A percentile compares a stretch with the other conserved stretches of the same genome.
Evolutionary conservation across 2,888 invertebrate genomes (phyloP).

Genomic region (Tinea trinotella): DNA sequence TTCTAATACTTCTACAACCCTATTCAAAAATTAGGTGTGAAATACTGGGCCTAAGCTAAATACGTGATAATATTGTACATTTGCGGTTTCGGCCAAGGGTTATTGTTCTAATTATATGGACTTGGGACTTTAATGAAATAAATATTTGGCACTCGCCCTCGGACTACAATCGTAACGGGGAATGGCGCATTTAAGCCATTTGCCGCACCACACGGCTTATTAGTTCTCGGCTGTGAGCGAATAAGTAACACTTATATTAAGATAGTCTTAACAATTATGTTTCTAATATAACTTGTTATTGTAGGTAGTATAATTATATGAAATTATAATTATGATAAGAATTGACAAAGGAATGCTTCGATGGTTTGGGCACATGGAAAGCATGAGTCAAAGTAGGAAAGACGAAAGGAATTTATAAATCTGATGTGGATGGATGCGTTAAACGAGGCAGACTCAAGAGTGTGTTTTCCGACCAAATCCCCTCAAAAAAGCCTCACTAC

Average conservation of each 20-base stretch:
- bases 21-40: neutral
- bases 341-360: too few species aligned
- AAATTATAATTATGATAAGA: too few species aligned
- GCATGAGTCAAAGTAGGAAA: too few species aligned
- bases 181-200: conserved; percentile 41
- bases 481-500: too few species aligned
- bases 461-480: too few species aligned
- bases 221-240: conserved; percentile 24
- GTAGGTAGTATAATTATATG: neutral
- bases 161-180: conserved; percentile 29
- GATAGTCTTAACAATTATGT: neutral
- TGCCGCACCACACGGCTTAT: conserved; percentile 36
- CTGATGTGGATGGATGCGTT: too few species aligned
- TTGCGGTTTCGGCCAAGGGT: neutral
- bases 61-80: neutral
- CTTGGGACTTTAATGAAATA: conserved; percentile 37
- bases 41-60: neutral
- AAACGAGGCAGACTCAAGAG: too few species aligned
- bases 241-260: neutral
- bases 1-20: too few species aligned
- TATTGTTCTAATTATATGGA: conserved; percentile 18
- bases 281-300: neutral
- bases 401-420: too few species aligned
- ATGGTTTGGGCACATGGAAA: too few species aligned
- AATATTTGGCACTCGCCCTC: conserved; percentile 35